These are phyloP conservation scores for Phyllostomus hastatus DNA, from an alignment of 2,113 vertebrate genomes.

Conservation along the genomic window DNA sequence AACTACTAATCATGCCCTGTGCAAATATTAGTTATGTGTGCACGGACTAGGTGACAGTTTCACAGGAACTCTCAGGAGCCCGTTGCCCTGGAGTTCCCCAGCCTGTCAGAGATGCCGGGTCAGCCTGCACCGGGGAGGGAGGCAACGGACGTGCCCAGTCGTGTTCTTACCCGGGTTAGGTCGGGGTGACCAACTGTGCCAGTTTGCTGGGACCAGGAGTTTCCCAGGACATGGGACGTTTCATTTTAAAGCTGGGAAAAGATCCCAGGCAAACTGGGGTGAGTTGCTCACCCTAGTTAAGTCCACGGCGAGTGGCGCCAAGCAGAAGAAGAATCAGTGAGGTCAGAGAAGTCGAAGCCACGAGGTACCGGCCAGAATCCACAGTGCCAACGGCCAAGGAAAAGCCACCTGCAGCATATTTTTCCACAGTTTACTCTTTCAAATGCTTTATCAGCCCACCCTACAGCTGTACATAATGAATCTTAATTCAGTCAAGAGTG, in stretches of 20 bases:
- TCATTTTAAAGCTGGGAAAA: not conserved
- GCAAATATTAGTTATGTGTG: conserved; percentile 8
- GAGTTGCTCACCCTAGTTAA: not conserved
- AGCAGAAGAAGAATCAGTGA: not conserved
- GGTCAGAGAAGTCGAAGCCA: not conserved
- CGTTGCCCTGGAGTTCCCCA: not conserved
- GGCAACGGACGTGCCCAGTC: not conserved
- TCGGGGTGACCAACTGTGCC: not conserved
- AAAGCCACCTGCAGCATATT: not conserved
- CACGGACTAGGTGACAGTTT: not conserved
- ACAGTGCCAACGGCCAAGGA: not conserved
- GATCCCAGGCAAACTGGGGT: not conserved
- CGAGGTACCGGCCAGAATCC: not conserved
- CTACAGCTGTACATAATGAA: not conserved
- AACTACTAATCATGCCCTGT: conserved; percentile 25
- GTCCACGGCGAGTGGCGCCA: not conserved
- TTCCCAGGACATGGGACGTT: not conserved
- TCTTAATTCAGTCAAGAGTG: not conserved
- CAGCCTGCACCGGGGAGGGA: not conserved
- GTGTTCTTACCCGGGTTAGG: not conserved
- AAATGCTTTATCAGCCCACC: not conserved
- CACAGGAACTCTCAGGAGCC: not conserved
- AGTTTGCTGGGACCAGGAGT: not conserved
- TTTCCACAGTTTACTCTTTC: not conserved
- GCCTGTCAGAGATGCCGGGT: not conserved